Conservation (phyloP, 2,888 invertebrate species). For the Lydus trimaculatus region DNA sequence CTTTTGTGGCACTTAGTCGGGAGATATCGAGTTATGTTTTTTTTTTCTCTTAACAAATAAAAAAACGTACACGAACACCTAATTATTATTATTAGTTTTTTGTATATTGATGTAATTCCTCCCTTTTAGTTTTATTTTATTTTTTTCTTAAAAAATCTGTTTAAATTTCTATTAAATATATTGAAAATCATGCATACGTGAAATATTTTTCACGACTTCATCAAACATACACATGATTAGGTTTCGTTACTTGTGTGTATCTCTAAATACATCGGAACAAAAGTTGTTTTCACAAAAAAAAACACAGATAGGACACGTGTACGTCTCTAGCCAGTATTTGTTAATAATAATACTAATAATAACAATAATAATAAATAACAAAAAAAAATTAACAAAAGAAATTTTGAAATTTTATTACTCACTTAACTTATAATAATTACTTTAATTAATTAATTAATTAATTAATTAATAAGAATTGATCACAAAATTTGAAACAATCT, state of each 20-base stretch:
- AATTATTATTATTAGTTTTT: constrained; percentile 38
- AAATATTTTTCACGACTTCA: constrained; percentile 28
- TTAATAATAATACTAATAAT: constrained; percentile 12
- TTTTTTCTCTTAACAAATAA: constrained; percentile 16
- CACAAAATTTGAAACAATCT: constrained; percentile 1
- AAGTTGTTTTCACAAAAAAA: not conserved
- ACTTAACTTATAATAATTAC: not conserved
- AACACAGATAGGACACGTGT: not conserved
- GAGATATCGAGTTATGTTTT: constrained; percentile 57
- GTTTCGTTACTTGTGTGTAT: not conserved
- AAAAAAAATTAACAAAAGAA: not conserved
- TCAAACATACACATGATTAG: constrained; percentile 13
- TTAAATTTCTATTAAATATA: not conserved
- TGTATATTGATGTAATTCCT: constrained; percentile 42
- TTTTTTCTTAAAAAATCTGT: not conserved
- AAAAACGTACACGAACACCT: constrained; percentile 39
- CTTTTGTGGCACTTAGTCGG: constrained; percentile 59
- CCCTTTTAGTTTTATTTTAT: constrained; percentile 21
- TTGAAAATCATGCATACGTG: constrained; percentile 48
- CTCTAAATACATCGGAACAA: not conserved
- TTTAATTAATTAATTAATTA: not conserved
- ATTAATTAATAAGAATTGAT: constrained; percentile 5
- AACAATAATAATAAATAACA: constrained; percentile 6
- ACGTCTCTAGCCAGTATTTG: constrained; percentile 3
- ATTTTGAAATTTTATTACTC: not conserved